Conservation (phyloP, 2,113 vertebrate genomes). For the Emydocephalus ijimae region DNA sequence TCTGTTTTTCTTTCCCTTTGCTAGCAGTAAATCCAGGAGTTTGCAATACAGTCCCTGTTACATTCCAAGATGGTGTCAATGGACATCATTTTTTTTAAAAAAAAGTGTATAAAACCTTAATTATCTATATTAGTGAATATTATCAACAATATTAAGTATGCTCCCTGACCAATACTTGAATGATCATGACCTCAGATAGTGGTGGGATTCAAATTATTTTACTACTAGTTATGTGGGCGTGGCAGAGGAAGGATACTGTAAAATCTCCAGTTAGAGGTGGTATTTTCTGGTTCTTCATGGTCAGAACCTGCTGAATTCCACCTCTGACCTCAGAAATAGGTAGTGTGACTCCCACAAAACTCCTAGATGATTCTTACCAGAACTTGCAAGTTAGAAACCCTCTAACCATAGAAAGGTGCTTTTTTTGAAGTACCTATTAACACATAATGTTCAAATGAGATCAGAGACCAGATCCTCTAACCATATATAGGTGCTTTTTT, state of each 20-base stretch:
- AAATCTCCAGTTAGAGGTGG: too few relatives aligned
- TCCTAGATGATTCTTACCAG: not conserved
- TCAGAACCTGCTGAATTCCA: too few relatives aligned
- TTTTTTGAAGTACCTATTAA: too few relatives aligned
- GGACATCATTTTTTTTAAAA: not conserved
- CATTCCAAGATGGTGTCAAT: not conserved
- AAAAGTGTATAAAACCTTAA: not conserved
- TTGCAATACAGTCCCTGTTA: not conserved
- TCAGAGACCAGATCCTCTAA: too few relatives aligned
- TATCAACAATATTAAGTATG: not conserved
- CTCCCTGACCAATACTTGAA: not conserved
- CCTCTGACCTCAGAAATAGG: not conserved
- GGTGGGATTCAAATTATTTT: too few relatives aligned
- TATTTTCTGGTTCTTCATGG: too few relatives aligned
- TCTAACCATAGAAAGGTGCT: not conserved
- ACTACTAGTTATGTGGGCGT: too few relatives aligned
- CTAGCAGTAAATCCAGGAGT: not conserved
- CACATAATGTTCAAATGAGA: too few relatives aligned
- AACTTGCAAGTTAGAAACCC: not conserved
- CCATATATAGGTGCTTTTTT: not conserved
- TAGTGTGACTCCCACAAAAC: not conserved
- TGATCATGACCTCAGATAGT: not conserved
- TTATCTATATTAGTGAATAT: not conserved
- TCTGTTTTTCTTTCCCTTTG: not conserved
- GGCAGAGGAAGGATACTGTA: too few relatives aligned